Base-by-base conservation (phyloP, 2,797 vertebrate species). In the Lindbergichthys nudifrons region DNA sequence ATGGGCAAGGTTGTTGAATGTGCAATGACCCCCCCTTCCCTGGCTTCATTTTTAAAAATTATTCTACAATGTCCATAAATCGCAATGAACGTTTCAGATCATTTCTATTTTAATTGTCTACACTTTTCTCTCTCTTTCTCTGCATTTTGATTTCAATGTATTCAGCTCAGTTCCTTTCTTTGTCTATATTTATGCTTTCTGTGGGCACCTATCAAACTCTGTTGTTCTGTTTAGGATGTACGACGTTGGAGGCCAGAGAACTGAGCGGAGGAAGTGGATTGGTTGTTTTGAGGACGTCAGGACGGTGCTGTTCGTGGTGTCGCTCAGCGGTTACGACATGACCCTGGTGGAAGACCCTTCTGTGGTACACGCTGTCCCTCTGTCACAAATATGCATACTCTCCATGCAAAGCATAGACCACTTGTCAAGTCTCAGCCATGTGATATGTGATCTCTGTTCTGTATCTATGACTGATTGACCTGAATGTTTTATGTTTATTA, bases 271-370 rank as follows among this genome's bases (percentile, higher is more conserved):
- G 84, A 95, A 95, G 89, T 95, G 94, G 95, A 95, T 95, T 16
- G 75, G 92, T 46, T 95, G 95, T 74, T 95, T 95, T 2, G 93
- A 95, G 80, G 94, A 95, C 0, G 94, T 95, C 32, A 67, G 94
- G 67, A 93, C 94, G 1, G 94, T 95, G 59, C 85, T 95, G 66
- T 95, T 95, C 2, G 94, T 95, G 15, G 94, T 95, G 57, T 89
- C 95, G 1, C 93, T 95, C 68, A 95, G 95, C 3, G 94, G 94
- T 1, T 95, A 95, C 5, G 94, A 95, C 90, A 95, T 95, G 93
- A 93, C 92, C 11, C 87, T 95, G 64, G 86, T 94, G 64, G 95
- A 95, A 48, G 95, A 95, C 58, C 85, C 92, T 36, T 80, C 93
- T 9, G 86, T 92, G 95, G 95, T 95, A 86, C 51, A 4, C 18